Base-by-base conservation (phyloP, 2,888 invertebrate species). In the Drosophila peninsularis region DNA sequence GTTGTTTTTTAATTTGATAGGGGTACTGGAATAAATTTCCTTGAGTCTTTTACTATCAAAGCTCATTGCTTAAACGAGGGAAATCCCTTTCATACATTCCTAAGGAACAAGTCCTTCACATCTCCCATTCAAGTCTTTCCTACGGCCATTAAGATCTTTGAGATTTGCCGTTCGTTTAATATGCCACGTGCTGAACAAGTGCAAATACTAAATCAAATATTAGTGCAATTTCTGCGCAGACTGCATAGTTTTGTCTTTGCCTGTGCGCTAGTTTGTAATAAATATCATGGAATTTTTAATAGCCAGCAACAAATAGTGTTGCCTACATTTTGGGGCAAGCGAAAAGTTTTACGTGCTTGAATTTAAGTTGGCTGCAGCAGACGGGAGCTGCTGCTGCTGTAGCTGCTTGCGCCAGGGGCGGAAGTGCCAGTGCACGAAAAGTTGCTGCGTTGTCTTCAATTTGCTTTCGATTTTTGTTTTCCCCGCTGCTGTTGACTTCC, bases 381-480 rank as follows among this genome's bases (percentile, higher is more conserved):
- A 42, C 36, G 24, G 24, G 3, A 41, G 34, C 42, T 47, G 47
- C 41, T 9, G 19, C 62, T 10, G 34, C 34, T 34, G 34, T 4
- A 10, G 56, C 45, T 37, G 21, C 62, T 41, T 36, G 37, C 21
- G 47, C 47, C 3, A 45, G 47, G 47, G 42, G 57, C 75, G 88
- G 84, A 84, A 80, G 79, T 77, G 73, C 58, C 65, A 65, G 69
- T 60, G 67, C 64, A 60, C 57, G 67, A 81, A 81, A 81, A 79
- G 63, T 85, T 86, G 53, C 42, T 69, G 56, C 76, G 70, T 71
- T 87, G 71, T 89, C 84, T 85, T 84, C 82, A 89, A 82, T 89
- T 87, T 87, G 85, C 85, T 89, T 89, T 85, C 89, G 80, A 85
- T 85, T 89, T 85, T 85, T 82, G 66, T 74, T 83, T 81, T 72